Base-by-base conservation (phyloP, 2,797 vertebrate species). In the Gallinago nigripennis region DNA sequence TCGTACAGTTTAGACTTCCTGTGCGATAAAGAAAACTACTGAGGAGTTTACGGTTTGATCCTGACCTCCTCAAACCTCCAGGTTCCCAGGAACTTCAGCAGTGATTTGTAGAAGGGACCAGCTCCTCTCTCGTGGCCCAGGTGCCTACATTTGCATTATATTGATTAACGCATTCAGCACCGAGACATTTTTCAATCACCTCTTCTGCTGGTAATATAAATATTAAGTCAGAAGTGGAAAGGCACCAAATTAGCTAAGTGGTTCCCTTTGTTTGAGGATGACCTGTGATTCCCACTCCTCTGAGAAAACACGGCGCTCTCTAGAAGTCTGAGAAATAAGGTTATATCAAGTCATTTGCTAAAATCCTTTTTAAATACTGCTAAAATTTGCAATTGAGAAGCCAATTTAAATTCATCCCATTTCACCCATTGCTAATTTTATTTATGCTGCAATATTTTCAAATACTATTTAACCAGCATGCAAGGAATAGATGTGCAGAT, bases 401-500 rank as follows among this genome's bases (percentile, higher is more conserved):
- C 16, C 31, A 24, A 61, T 88, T 86, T 68, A 80, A 86, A 94
- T 63, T 83, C 2, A 54, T 73, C 82, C 37, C 7, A 10, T 82
- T 86, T 84, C 76, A 86, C 33, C 21, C 28, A 50, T 13, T 81
- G 41, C 39, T 88, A 27, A 57, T 88, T 92, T 90, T 88, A 76
- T 84, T 88, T 94, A 65, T 71, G 30, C 18, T 82, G 35, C 43
- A 83, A 56, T 90, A 37, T 19, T 53, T 82, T 86, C 70, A 86
- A 51, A 58, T 82, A 83, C 43, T 88, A 70, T 53, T 94, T 94
- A 94, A 94, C 37, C 1, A 0, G 3, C n/a, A 9, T 77, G 25
- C 9, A 82, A 64, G 81, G 56, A 82, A 68, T 70, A 92, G 51
- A 86, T 77, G 30, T 79, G 75, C 77, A 92, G 83, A 90, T 94